Base-by-base conservation (phyloP, 2,888 invertebrate genomes). In the Philonicus albiceps region DNA sequence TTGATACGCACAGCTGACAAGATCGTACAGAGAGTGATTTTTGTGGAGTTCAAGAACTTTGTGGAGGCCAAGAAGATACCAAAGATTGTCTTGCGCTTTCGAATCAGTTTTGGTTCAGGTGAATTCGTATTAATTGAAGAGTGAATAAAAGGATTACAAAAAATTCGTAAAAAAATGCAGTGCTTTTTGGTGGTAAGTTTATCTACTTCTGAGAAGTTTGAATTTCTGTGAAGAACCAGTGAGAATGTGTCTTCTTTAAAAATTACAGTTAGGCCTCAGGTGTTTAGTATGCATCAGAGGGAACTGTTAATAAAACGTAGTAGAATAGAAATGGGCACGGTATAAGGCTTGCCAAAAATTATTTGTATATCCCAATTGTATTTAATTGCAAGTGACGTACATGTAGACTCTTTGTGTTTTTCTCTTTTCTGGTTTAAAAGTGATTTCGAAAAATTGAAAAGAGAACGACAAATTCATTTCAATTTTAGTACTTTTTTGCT, bases 1-100 rank as follows among this genome's bases (percentile, higher is more conserved):
- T 90, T 90, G 90, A 91, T 90, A 90, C 90, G 89, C 90, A 90
- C 89, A 90, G 91, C 90, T 90, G 91, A 89, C 90, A 89, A 90
- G 90, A 90, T 90, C 90, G 90, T 90, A 90, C 90, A 90, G 87
- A 86, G 75, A 74, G 84, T 87, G 85, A 87, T 85, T 85, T 87
- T 85, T 87, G 81, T 49, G 2, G n/a, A 13, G 43, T 87, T 73
- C 85, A 74, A 40, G 84, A 75, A 87, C 22, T 74, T 73, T 16
- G 27, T 84, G 72, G 40, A 84, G 40, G 31, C 43, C 49, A 49
- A 85, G 34, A 75, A 31, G 43, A 75, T 53, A 34, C 74, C 74
- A 74, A 31, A 37, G 37, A 37, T 31, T 74, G 31, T n/a, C 31
- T 31, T 74, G 31, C 19, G 74, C 74, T 74, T 74, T 31, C 34